Evolutionary conservation across 2,113 vertebrate species (phyloP).

Genomic region (Ursus arctos): DNA sequence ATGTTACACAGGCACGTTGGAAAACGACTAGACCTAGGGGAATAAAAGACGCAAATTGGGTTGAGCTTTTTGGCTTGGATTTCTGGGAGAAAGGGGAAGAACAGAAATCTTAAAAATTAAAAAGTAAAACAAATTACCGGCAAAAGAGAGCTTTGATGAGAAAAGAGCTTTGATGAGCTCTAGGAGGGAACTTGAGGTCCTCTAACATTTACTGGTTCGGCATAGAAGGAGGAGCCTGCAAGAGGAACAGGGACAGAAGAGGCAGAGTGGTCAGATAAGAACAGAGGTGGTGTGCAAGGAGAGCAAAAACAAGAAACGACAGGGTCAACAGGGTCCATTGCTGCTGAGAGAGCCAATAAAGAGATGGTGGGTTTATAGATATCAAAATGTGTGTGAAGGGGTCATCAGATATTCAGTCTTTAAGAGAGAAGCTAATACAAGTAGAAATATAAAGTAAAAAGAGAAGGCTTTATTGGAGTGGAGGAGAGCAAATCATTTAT

Average conservation of each 20-base stretch:
- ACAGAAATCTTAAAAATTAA: constrained; percentile 4
- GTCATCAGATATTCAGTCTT: neutral
- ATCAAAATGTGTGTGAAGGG: neutral
- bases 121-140: neutral
- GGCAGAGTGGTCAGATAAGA: neutral
- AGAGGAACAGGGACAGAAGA: neutral
- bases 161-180: neutral
- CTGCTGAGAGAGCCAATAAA: neutral
- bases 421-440: neutral
- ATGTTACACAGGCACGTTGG: neutral
- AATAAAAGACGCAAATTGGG: neutral
- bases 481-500: neutral
- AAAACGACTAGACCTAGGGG: neutral
- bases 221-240: neutral
- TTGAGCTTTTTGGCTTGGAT: neutral
- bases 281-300: neutral
- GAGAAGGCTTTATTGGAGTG: neutral
- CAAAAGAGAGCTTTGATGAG: neutral
- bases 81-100: neutral
- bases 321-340: neutral
- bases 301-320: neutral
- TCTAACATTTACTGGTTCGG: neutral
- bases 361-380: neutral
- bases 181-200: neutral
- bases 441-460: neutral